Conservation (phyloP, 2,888 invertebrate species). For the Imbricaverruca yamaguchii region DNA sequence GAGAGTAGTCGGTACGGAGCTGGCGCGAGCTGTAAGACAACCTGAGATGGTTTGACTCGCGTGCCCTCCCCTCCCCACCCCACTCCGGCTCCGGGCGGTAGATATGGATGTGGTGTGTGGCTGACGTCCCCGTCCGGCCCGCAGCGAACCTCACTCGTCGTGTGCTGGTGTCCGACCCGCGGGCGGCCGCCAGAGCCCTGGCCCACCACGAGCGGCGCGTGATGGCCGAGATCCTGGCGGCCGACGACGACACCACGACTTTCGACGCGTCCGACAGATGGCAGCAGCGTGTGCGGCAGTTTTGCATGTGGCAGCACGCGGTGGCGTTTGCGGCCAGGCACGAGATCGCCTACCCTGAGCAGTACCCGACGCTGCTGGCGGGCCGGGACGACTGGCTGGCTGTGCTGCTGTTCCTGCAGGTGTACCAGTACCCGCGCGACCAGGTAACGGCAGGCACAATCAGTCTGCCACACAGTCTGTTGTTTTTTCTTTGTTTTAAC, state of each 20-base stretch:
- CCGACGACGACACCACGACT: not conserved
- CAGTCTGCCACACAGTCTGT: too few relatives aligned
- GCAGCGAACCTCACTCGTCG: not conserved
- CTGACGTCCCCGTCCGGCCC: too few relatives aligned
- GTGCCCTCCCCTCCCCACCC: too few relatives aligned
- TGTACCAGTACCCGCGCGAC: slow-evolving; percentile 58
- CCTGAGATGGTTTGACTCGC: too few relatives aligned
- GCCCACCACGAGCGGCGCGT: not conserved
- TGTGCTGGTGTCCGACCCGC: not conserved
- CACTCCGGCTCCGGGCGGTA: too few relatives aligned
- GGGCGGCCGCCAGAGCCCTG: not conserved
- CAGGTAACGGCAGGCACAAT: slow-evolving; percentile 43
- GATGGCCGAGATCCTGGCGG: not conserved
- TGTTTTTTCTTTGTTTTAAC: too few relatives aligned
- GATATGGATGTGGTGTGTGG: too few relatives aligned
- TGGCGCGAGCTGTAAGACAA: too few relatives aligned
- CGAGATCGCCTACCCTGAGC: slow-evolving; percentile 51
- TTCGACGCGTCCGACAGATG: not conserved
- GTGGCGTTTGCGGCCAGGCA: slow-evolving; percentile 54
- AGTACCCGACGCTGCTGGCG: slow-evolving; percentile 54
- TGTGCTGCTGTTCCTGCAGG: slow-evolving; percentile 59
- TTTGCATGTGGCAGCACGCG: slow-evolving; percentile 48
- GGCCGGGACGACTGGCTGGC: slow-evolving; percentile 59
- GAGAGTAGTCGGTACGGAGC: too few relatives aligned
- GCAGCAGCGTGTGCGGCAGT: not conserved